These are phyloP conservation scores for Hypotaenidia okinawae DNA, from an alignment of 2,797 vertebrate genomes.

Conservation along the genomic window DNA sequence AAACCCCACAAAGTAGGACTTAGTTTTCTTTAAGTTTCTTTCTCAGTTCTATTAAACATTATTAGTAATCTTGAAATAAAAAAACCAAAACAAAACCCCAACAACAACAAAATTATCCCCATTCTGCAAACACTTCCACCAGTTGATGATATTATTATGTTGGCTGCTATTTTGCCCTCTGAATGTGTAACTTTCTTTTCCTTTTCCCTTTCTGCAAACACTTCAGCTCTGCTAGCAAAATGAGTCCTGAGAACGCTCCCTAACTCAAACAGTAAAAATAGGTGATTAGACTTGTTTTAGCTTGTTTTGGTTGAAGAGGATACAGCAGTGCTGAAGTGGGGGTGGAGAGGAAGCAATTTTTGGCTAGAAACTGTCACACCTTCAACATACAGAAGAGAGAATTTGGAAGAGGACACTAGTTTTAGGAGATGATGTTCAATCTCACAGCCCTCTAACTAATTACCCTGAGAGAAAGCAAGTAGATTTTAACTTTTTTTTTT, in stretches of 20 bases:
- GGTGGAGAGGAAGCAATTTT: slow-evolving; percentile 18
- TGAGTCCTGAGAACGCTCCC: background rate
- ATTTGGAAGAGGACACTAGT: background rate
- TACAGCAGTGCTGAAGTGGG: background rate
- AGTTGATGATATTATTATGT: background rate
- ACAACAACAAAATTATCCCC: background rate
- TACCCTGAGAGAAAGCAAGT: slow-evolving; percentile 1
- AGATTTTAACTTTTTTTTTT: slow-evolving; percentile 28
- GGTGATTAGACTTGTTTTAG: slow-evolving; percentile 30
- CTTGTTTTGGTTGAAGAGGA: background rate
- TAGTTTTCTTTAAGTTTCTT: background rate
- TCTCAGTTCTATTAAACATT: background rate
- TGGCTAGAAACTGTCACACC: slow-evolving; percentile 1
- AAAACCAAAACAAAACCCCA: background rate
- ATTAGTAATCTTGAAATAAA: background rate
- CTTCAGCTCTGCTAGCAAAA: background rate
- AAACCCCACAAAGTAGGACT: fast-evolving
- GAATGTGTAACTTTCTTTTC: background rate
- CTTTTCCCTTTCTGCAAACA: background rate
- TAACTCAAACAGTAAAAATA: slow-evolving; percentile 27
- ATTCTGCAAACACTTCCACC: background rate
- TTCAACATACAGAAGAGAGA: background rate
- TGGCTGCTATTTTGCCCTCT: background rate
- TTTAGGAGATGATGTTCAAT: background rate
- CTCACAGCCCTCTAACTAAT: slow-evolving; percentile 4